Conservation (phyloP, 2,797 vertebrate genomes). For the Falco biarmicus region DNA sequence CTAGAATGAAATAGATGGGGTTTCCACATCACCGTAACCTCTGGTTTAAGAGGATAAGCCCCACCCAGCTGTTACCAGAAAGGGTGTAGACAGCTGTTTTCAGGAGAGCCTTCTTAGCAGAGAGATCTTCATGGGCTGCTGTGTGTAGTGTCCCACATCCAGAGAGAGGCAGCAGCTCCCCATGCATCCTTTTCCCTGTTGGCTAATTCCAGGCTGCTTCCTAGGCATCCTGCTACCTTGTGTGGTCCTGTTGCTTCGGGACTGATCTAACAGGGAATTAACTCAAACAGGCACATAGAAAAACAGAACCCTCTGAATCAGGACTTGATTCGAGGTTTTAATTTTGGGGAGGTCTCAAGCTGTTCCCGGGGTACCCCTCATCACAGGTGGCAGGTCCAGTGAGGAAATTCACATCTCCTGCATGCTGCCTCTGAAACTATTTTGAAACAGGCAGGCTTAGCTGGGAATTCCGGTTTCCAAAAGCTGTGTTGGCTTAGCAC, state of each 20-base stretch:
- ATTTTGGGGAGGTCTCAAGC: background rate
- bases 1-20: background rate
- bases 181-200: background rate
- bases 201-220: background rate
- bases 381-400: background rate
- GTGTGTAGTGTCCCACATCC: background rate
- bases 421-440: background rate
- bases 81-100: background rate
- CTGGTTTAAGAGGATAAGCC: background rate
- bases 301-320: background rate
- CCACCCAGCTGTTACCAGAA: background rate
- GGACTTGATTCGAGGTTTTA: background rate
- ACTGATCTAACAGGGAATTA: background rate
- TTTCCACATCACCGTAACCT: background rate
- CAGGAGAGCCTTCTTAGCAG: background rate
- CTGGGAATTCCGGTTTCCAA: background rate
- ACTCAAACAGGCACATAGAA: background rate
- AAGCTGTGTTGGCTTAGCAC: background rate
- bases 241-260: background rate
- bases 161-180: constrained; percentile 49
- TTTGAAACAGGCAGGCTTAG: background rate
- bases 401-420: background rate
- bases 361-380: background rate
- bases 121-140: background rate
- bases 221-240: background rate